Conservation (phyloP, 2,797 vertebrate species). For the Chelon auratus region DNA sequence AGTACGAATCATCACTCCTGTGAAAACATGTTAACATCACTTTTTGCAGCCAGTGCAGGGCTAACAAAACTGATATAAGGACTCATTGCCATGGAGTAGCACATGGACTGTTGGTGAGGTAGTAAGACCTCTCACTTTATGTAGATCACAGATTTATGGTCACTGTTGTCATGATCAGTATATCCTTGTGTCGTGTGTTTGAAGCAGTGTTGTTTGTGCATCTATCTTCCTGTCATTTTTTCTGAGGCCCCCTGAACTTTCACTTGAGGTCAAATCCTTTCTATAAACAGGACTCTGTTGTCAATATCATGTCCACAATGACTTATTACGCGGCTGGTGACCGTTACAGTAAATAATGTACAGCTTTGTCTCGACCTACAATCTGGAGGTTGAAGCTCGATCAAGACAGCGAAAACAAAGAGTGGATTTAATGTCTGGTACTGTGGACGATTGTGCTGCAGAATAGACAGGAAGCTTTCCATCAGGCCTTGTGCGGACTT, state of each 20-base stretch:
- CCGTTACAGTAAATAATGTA: constrained; percentile 69
- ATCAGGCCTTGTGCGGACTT: constrained; percentile 73
- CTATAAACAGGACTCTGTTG: constrained; percentile 50
- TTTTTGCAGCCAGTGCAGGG: constrained; percentile 9
- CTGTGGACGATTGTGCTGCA: constrained; percentile 80
- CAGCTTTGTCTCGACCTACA: constrained; percentile 53
- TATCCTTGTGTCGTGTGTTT: constrained; percentile 44
- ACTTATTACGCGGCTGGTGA: constrained; percentile 55
- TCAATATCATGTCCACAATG: constrained; percentile 59
- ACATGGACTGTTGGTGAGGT: constrained; percentile 31
- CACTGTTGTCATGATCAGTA: constrained; percentile 50
- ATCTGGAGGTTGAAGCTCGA: constrained; percentile 64
- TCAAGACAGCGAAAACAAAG: constrained; percentile 77
- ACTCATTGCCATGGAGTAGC: constrained; percentile 26
- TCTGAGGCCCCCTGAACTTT: constrained; percentile 38
- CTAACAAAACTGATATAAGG: constrained; percentile 34
- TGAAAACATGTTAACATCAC: constrained; percentile 20
- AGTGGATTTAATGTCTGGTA: constrained; percentile 72
- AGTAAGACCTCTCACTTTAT: not conserved
- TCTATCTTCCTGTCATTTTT: constrained; percentile 40
- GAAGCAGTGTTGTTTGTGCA: constrained; percentile 26
- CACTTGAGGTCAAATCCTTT: constrained; percentile 27
- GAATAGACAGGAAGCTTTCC: constrained; percentile 75
- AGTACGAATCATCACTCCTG: constrained; percentile 53
- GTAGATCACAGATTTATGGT: constrained; percentile 39